Percentiles rank a stretch among this genome's conserved stretches.
These are phyloP conservation scores for Thecophora atra DNA, from an alignment of 2,888 invertebrate genomes.

Conservation along the genomic window DNA sequence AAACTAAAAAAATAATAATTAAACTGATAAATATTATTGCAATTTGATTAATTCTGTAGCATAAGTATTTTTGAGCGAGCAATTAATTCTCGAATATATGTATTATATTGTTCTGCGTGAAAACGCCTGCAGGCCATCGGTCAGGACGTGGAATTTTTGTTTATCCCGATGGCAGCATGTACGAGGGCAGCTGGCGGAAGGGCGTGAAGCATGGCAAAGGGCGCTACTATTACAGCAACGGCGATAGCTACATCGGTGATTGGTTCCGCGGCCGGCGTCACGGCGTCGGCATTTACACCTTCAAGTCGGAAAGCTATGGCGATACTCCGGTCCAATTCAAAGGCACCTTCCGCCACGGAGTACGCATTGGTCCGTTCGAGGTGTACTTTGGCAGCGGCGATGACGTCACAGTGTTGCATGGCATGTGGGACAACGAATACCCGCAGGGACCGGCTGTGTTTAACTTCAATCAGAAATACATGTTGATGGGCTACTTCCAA, in stretches of 20 bases:
- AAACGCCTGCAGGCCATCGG: slow-evolving; percentile 71
- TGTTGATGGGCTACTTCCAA: slow-evolving; percentile 78
- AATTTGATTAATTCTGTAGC: too few species aligned
- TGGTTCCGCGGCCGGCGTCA: slow-evolving; percentile 78
- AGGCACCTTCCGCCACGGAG: slow-evolving; percentile 81
- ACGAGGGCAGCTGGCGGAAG: slow-evolving; percentile 75
- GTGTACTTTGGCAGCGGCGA: slow-evolving; percentile 75
- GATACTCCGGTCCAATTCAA: slow-evolving; percentile 68
- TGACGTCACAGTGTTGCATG: slow-evolving; percentile 69
- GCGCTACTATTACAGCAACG: slow-evolving; percentile 84
- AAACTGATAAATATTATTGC: too few species aligned
- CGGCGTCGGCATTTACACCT: slow-evolving; percentile 80
- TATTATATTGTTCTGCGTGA: too few species aligned
- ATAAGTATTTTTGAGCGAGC: too few species aligned
- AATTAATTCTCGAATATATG: too few species aligned
- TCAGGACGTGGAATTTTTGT: slow-evolving; percentile 84
- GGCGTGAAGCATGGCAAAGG: slow-evolving; percentile 83
- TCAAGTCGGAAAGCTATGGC: slow-evolving; percentile 68
- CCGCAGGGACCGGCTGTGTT: slow-evolving; percentile 81
- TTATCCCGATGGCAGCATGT: slow-evolving; percentile 88
- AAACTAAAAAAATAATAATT: too few species aligned
- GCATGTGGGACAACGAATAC: slow-evolving; percentile 75
- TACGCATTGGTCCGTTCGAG: slow-evolving; percentile 79
- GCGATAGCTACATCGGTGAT: slow-evolving; percentile 76
- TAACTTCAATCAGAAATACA: slow-evolving; percentile 78